Percentiles rank a stretch among this genome's conserved stretches.
Evolutionary conservation across 2,888 invertebrate genomes (phyloP).

Genomic region (Eremobia ochroleuca): DNA sequence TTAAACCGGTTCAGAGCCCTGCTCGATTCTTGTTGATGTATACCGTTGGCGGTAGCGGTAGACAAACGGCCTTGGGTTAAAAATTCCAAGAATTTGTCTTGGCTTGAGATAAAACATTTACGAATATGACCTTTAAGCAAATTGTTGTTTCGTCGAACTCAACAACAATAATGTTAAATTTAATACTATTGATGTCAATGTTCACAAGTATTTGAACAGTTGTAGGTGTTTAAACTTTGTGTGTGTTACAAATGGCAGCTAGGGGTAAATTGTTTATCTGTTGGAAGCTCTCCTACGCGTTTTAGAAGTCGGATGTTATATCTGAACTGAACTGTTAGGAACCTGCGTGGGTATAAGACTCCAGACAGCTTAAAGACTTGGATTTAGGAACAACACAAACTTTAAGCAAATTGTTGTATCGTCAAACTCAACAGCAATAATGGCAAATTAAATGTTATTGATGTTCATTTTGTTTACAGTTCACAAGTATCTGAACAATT

Average conservation of each 20-base stretch:
- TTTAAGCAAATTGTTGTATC: background rate
- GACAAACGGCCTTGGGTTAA: too few species aligned
- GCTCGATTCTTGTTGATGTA: too few species aligned
- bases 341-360: background rate
- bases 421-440: background rate
- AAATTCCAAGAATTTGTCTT: background rate
- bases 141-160: conserved; percentile 14
- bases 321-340: background rate
- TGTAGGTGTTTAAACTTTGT: conserved; percentile 16
- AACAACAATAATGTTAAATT: conserved; percentile 15
- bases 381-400: conserved; percentile 5
- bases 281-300: background rate
- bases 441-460: background rate
- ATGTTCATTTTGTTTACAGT: background rate
- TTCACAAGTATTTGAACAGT: conserved; percentile 11
- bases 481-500: background rate
- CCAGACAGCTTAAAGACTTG: background rate
- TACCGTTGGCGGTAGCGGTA: too few species aligned
- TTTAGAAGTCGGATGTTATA: background rate
- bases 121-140: too few species aligned
- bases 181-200: conserved; percentile 23
- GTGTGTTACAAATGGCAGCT: background rate
- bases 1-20: too few species aligned
- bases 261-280: background rate
- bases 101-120: conserved; percentile 4